Base-by-base conservation (phyloP, 2,888 invertebrate genomes). In the Diachrysia chrysitis region DNA sequence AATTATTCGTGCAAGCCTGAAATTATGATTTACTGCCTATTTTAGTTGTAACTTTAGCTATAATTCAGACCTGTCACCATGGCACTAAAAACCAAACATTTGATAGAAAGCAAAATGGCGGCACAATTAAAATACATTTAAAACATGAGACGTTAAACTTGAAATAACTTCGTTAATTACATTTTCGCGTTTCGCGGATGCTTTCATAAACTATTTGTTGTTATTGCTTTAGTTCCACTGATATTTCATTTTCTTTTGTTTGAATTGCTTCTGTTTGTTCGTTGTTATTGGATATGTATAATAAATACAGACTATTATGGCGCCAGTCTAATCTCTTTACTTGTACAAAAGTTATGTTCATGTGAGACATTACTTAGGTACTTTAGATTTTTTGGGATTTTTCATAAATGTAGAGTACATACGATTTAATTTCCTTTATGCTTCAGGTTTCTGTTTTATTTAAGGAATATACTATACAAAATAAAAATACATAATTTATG, bases 91-190 rank as follows among this genome's bases (percentile, higher is more conserved):
- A 57, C 14, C 53, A 59, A 56, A 32, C 25, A 35, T 73, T 73
- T 59, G 14, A 56, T 69, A 16, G 37, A 58, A 78, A 42, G 63
- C 67, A 79, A 67, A 57, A 81, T 66, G 64, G 70, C 65, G 16
- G 59, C 25, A 63, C 66, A 76, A 79, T 80, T 73, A 79, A 67
- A 79, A 76, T 58, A 67, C 58, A 55, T 71, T 76, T 66, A 37
- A 81, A 80, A 69, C 67, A 67, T 61, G 71, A 79, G 55, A 71
- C 73, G 67, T 60, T 67, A 58, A 79, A 69, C 76, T 73, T 76
- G 51, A 71, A 76, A 73, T 68, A 58, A 76, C 67, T 82, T 80
- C 58, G 57, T 61, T 80, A 80, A 80, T 80, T 82, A 79, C 79
- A 46, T 68, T 82, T 73, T 80, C 79, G 80, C 79, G 82, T 80